Conservation (phyloP, 1,140 invertebrate genomes). For the Drosophila pachea region DNA sequence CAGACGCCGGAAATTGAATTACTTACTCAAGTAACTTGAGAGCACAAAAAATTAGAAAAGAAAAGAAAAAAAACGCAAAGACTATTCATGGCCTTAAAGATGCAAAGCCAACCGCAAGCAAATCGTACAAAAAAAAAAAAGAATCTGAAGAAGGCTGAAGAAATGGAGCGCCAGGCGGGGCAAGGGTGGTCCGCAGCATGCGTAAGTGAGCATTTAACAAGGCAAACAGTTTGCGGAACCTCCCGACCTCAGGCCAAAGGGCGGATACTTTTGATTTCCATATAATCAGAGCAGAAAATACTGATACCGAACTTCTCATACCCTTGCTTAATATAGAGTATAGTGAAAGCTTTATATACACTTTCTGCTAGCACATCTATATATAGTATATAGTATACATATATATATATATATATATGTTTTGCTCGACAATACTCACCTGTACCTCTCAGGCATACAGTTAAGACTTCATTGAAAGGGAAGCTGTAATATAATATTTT, state of each 20-base stretch:
- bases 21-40: slow-evolving; percentile 56
- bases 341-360: too few species aligned
- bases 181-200: slow-evolving; percentile 4
- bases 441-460: too few species aligned
- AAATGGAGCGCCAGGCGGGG: background rate
- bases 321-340: background rate
- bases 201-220: slow-evolving; percentile 51
- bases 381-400: too few species aligned
- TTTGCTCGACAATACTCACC: too few species aligned
- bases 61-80: background rate
- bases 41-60: slow-evolving; percentile 9
- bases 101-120: slow-evolving; percentile 35
- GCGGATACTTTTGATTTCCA: slow-evolving; percentile 19
- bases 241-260: background rate
- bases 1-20: slow-evolving; percentile 63
- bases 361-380: too few species aligned
- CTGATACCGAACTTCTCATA: slow-evolving; percentile 6
- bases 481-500: too few species aligned
- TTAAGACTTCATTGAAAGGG: too few species aligned
- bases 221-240: slow-evolving; percentile 31
- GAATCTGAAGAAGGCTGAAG: background rate
- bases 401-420: too few species aligned
- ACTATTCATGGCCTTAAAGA: slow-evolving; percentile 28
- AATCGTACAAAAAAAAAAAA: background rate
- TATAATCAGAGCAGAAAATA: slow-evolving; percentile 7